Base-by-base conservation (phyloP, 2,113 vertebrate species). In the Otocyon megalotis region DNA sequence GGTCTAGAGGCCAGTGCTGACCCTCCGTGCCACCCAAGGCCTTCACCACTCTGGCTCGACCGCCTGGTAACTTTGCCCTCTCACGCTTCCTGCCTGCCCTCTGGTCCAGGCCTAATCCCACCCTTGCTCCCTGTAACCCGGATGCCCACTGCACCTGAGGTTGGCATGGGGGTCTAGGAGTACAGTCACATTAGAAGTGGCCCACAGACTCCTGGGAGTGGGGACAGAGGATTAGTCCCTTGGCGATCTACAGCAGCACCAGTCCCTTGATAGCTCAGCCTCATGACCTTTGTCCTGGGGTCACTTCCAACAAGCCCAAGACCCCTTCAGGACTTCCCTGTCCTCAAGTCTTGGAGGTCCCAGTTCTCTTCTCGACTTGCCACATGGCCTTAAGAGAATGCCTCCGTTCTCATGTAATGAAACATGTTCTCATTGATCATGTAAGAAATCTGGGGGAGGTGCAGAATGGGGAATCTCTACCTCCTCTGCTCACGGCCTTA, bases 221-320 rank as follows among this genome's bases (percentile, higher is more conserved):
- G 43, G 8, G 10, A 26, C 1, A 0, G 17, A 17, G 85, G 7
- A 12, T 37, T 7, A 17, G 6, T 20, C 30, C 80, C 43, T 1
- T 4, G 28, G 24, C 56, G 28, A 8, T 37, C 37, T n/a, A 10
- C 2, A 35, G 48, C 8, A 71, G 32, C 26, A 32, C 50, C 24
- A 3, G 37, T 58, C 20, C 14, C 14, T 72, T 87, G 50, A 6
- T 9, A n/a, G 12, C 53, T 83, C 72, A 37, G 32, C 54, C 16
- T 24, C 16, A 15, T 22, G 48, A 43, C 32, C 24, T 83, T 54
- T 48, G 43, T 67, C 50, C 74, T 83, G 24, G 32, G 20, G 50
- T 77, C 56, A 80, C 43, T 56, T 32, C 53, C 4, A 58, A 9
- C 9, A 63, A 83, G 12, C 48, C 13, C 8, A 50, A n/a, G 62